Conservation (phyloP, 2,797 vertebrate genomes). For the Fundulus diaphanus region DNA sequence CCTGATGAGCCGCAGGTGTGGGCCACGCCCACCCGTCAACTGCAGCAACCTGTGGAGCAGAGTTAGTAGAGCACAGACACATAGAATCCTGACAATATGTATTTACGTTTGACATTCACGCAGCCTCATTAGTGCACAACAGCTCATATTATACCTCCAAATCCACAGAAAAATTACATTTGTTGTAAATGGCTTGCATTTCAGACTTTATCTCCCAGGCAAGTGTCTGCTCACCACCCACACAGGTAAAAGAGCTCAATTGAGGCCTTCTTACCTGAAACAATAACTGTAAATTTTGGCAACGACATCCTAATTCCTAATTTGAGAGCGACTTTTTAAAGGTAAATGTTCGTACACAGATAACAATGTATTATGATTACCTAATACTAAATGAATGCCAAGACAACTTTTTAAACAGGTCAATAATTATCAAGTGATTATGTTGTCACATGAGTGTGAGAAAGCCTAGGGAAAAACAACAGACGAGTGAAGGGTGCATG, state of each 20-base stretch:
- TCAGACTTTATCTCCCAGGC: too few species aligned
- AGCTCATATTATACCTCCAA: too few species aligned
- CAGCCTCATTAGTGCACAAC: too few species aligned
- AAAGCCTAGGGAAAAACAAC: background rate
- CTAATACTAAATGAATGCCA: slow-evolving; percentile 3
- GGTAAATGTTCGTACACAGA: slow-evolving; percentile 1
- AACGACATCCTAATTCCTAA: slow-evolving; percentile 8
- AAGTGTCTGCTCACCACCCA: background rate
- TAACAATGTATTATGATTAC: slow-evolving; percentile 15
- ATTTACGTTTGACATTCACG: too few species aligned
- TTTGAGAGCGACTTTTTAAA: slow-evolving; percentile 10
- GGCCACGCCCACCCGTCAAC: too few species aligned
- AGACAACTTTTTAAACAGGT: slow-evolving; percentile 4
- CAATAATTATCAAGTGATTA: background rate
- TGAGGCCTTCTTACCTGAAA: slow-evolving; percentile 11
- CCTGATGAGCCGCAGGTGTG: too few species aligned
- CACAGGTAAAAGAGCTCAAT: background rate
- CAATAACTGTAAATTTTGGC: background rate
- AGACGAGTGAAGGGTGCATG: background rate
- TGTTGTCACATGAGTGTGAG: background rate
- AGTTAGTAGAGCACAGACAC: too few species aligned
- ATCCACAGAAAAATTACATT: too few species aligned
- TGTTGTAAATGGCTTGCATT: too few species aligned
- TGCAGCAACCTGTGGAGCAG: too few species aligned
- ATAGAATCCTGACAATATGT: too few species aligned